These are phyloP conservation scores for Phoxinus phoxinus DNA, from an alignment of 2,113 vertebrate species.

Conservation along the genomic window DNA sequence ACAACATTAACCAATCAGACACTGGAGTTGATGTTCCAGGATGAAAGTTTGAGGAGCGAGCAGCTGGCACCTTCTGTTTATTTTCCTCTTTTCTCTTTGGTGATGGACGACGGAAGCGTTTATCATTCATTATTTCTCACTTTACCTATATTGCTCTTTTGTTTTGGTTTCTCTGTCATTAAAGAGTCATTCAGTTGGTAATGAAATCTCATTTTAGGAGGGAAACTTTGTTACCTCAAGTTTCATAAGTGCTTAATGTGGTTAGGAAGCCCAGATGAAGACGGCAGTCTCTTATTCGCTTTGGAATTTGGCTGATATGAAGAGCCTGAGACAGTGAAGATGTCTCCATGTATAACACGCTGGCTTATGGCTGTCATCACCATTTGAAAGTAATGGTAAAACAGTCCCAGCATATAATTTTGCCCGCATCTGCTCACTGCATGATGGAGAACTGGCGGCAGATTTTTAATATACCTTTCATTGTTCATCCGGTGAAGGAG, in stretches of 20 bases:
- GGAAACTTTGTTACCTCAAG: constrained; percentile 59
- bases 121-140: constrained; percentile 61
- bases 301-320: constrained; percentile 47
- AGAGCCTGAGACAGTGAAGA: constrained; percentile 46
- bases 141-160: constrained; percentile 61
- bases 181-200: constrained; percentile 48
- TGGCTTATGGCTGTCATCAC: constrained; percentile 44
- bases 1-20: constrained; percentile 11
- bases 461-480: constrained; percentile 26
- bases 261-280: constrained; percentile 47
- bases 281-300: constrained; percentile 8
- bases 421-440: neutral
- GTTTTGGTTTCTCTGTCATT: constrained; percentile 53
- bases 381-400: constrained; percentile 38
- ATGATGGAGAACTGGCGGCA: constrained; percentile 8
- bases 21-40: constrained; percentile 11
- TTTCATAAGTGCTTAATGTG: constrained; percentile 56
- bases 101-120: constrained; percentile 48
- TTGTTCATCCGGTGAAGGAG: constrained; percentile 12
- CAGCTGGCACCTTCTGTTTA: constrained; percentile 24
- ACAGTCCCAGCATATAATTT: neutral
- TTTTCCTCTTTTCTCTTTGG: constrained; percentile 6
- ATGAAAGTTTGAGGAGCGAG: constrained; percentile 14
- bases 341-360: constrained; percentile 39
- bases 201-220: constrained; percentile 60